Base-by-base conservation (phyloP, 2,888 invertebrate genomes). In the Galeruca laticollis region DNA sequence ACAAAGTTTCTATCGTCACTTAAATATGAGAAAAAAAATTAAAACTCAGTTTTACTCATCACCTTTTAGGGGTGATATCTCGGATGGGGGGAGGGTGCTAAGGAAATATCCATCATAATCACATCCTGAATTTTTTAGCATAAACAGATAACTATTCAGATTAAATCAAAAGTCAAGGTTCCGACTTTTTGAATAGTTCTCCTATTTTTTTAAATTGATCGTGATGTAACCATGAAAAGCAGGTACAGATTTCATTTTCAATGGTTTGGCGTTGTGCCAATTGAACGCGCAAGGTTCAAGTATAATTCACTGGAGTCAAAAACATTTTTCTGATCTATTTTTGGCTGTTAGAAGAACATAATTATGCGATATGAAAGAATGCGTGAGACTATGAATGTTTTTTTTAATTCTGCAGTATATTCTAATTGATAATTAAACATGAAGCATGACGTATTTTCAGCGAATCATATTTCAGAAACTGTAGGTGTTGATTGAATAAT, bases 231-330 rank as follows among this genome's bases (percentile, higher is more conserved):
- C 47, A 47, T 43, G 21, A 62, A 62, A 61, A 57, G 54, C 68
- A 68, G 68, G 68, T 68, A 56, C 35, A 68, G 62, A 61, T 68
- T 68, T 62, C 62, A 56, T 68, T 68, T 68, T 62, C 68, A 68
- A 68, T 54, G 49, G 47, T 68, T 57, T 68, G 68, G 68, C 61
- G 9, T n/a, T 8, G n/a, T 15, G 68, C 68, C 68, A 68, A 43
- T 26, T 43, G 6, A 37, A 47, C 20, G 21, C 21, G 15, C 61
- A 68, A 68, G 68, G 68, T 68, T 68, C 54, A 56, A 52, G 57
- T 68, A 62, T 62, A 47, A 68, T 61, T 62, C 56, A 47, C 35
- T 35, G 56, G 56, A 57, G 15, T 57, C 33, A 57, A 57, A 56
- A 56, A 56, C 56, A 26, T 8, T 56, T 56, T 56, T 56, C 15